A percentile compares a stretch with the other conserved stretches of the same genome.
Evolutionary conservation across 2,888 invertebrate species (phyloP).

Genomic region (Pterostichus madidus): DNA sequence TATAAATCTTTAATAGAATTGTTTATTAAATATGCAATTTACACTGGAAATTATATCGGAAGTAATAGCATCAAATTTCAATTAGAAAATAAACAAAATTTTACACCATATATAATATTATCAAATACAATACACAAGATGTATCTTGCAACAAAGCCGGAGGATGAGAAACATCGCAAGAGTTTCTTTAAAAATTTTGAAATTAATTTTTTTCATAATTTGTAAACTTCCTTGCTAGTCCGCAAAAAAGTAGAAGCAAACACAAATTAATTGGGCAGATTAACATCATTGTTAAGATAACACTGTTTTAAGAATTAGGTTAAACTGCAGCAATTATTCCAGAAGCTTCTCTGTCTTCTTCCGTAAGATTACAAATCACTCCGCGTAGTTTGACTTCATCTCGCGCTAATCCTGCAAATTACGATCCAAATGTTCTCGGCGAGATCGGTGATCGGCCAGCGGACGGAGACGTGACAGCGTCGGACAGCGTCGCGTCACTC

Average conservation of each 20-base stretch:
- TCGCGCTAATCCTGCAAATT: not conserved
- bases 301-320: slow-evolving; percentile 49
- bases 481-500: slow-evolving; percentile 4
- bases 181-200: not conserved
- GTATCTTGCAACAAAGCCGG: too few relatives aligned
- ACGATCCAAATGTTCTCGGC: not conserved
- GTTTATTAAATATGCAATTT: too few relatives aligned
- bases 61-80: too few relatives aligned
- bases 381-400: slow-evolving; percentile 5
- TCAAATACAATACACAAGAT: too few relatives aligned
- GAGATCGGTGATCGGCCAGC: not conserved
- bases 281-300: slow-evolving; percentile 36
- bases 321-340: slow-evolving; percentile 34
- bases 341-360: not conserved
- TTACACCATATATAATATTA: too few relatives aligned
- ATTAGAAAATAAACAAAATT: too few relatives aligned
- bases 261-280: slow-evolving; percentile 48
- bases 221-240: not conserved
- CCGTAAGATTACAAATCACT: slow-evolving; percentile 29
- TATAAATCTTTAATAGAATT: too few relatives aligned
- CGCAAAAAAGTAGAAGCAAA: slow-evolving; percentile 2
- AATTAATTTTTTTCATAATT: slow-evolving; percentile 14
- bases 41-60: too few relatives aligned
- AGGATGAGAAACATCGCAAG: too few relatives aligned
- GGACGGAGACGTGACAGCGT: not conserved